Evolutionary conservation across 2,113 vertebrate genomes (phyloP).

Genomic region (Ciconia stormi): DNA sequence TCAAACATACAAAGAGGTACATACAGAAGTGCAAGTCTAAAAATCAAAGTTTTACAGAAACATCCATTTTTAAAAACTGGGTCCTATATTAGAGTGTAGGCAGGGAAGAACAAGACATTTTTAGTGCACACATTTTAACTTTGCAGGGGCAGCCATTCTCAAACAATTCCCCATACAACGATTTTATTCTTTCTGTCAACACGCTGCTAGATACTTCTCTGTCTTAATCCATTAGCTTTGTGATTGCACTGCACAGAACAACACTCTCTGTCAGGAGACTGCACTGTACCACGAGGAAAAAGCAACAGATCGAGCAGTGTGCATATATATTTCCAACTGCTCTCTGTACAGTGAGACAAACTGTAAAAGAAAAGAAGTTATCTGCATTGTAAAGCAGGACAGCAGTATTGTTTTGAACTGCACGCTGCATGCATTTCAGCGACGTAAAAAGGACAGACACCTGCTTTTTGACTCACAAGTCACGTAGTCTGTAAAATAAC

Average conservation of each 20-base stretch:
- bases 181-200: not conserved
- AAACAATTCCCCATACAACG: not conserved
- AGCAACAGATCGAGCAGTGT: not conserved
- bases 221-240: not conserved
- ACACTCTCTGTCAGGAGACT: not conserved
- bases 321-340: not conserved
- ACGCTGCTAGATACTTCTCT: not conserved
- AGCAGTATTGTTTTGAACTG: not conserved
- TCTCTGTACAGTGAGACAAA: not conserved
- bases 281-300: not conserved
- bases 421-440: not conserved
- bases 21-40: rapidly evolving
- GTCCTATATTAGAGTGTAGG: rapidly evolving
- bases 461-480: not conserved
- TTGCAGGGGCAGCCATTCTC: not conserved
- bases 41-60: not conserved
- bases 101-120: not conserved
- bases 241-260: rapidly evolving
- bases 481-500: not conserved
- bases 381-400: not conserved
- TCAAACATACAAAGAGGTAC: not conserved
- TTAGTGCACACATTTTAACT: not conserved
- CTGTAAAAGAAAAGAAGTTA: not conserved
- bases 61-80: not conserved
- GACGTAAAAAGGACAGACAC: not conserved